A percentile compares a stretch with the other conserved stretches of the same genome.
Evolutionary conservation across 2,113 vertebrate species (phyloP).

Genomic region (Lepus americanus): DNA sequence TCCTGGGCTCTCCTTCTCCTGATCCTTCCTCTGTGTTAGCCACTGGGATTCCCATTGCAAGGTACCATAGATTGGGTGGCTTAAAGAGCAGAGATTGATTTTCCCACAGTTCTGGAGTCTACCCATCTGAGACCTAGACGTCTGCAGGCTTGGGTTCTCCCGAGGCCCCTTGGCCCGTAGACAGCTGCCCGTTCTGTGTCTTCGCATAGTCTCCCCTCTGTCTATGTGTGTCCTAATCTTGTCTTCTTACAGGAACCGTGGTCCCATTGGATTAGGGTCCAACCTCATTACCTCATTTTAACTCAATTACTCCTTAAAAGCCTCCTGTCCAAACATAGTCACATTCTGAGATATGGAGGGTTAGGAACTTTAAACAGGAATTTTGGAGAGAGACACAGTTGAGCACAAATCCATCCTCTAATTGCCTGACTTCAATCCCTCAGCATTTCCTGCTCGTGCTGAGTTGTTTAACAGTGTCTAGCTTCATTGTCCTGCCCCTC

Average conservation of each 20-base stretch:
- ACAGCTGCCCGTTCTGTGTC: background rate
- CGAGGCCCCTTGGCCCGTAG: background rate
- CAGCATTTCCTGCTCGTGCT: background rate
- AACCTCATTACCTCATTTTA: background rate
- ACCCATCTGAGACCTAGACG: background rate
- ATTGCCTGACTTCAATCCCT: background rate
- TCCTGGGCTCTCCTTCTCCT: background rate
- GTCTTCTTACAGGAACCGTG: background rate
- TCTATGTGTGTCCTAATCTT: background rate
- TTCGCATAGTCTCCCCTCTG: background rate
- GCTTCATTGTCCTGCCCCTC: background rate
- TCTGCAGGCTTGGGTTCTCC: background rate
- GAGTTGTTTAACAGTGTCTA: background rate
- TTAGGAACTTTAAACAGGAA: background rate
- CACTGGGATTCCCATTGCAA: accelerated
- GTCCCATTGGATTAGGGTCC: background rate
- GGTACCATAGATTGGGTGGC: background rate
- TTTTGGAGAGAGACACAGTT: background rate
- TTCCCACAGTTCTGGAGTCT: background rate
- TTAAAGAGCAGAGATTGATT: background rate
- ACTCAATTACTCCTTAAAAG: background rate
- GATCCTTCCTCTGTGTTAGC: background rate
- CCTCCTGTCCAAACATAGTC: background rate
- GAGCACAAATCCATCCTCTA: background rate
- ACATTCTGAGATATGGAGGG: background rate